Percentiles rank a stretch among this genome's conserved stretches.
These are phyloP conservation scores for Nerophis lumbriciformis DNA, from an alignment of 2,113 vertebrate genomes.

Conservation along the genomic window DNA sequence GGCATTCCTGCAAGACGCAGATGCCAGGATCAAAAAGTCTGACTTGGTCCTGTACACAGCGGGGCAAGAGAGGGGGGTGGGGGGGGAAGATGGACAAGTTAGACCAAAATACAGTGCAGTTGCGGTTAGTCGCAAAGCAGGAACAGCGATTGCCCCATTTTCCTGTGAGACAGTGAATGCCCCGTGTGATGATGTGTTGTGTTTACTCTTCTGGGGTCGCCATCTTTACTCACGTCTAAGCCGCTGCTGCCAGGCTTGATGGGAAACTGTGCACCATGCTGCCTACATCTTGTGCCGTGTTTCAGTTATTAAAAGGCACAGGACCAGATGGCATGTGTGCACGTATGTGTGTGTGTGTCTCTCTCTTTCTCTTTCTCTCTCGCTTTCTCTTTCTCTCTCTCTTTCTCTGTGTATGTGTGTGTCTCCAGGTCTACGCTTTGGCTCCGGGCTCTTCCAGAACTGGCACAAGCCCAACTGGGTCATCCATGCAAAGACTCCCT, in stretches of 20 bases:
- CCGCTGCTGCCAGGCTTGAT: slow-evolving; percentile 59
- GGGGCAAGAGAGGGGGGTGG: slow-evolving; percentile 32
- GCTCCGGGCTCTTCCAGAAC: slow-evolving; percentile 68
- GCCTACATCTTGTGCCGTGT: slow-evolving; percentile 71
- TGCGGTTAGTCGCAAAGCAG: slow-evolving; percentile 1
- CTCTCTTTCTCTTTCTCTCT: slow-evolving; percentile 27
- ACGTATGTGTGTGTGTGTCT: slow-evolving; percentile 36
- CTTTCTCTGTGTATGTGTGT: slow-evolving; percentile 36
- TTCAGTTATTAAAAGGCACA: slow-evolving; percentile 72
- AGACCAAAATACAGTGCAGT: slow-evolving; percentile 44
- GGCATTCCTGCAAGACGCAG: slow-evolving; percentile 98
- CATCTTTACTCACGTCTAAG: slow-evolving; percentile 60
- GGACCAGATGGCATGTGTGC: slow-evolving; percentile 67
- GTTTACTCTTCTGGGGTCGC: slow-evolving; percentile 57
- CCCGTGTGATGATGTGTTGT: slow-evolving; percentile 50
- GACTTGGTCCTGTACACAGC: slow-evolving; percentile 87
- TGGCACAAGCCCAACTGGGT: slow-evolving; percentile 74
- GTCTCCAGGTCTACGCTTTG: slow-evolving; percentile 64
- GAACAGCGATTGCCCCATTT: slow-evolving; percentile 21
- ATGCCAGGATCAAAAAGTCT: slow-evolving; percentile 98
- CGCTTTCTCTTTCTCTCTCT: slow-evolving; percentile 26
- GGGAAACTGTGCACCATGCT: slow-evolving; percentile 68
- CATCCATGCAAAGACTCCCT: slow-evolving; percentile 65
- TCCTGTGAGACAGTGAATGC: not conserved
- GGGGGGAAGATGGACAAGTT: slow-evolving; percentile 48